Evolutionary conservation across 2,888 invertebrate genomes (phyloP), one percentile per base, ranked within the genome.

Genomic region (Cheilosia scutellata): DNA sequence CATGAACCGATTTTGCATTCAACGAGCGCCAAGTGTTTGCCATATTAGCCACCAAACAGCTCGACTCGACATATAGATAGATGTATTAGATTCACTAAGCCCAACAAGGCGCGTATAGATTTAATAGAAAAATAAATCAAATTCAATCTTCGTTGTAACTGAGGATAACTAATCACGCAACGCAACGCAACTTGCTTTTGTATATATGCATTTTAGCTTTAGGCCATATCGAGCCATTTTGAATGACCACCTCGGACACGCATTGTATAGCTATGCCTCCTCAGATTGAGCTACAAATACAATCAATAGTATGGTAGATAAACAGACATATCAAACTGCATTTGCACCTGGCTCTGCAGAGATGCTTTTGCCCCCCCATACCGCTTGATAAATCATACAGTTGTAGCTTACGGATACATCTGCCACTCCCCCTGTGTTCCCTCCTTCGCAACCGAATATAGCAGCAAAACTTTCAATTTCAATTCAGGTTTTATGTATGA

Each of bases 381-480:
- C 57, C 51, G 62, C 47, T 25, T 79, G 58, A 31, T 60, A 70
- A 62, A 70, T 60, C 75, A 42, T 33, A 58, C 6, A 74, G 51
- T 40, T 49, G 37, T 58, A 29, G 31, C 16, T 16, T 7, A 47
- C 33, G 20, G 20, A 27, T 42, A 4, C 79, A 49, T 20, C 62
- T 31, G 25, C 44, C 31, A 11, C 42, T 16, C 49, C 33, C 33
- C 47, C 20, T 20, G 20, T 20, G 20, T 20, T 20, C 20, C 20
- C 11, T 20, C 44, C 11, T 27, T 11, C 9, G 6, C 71, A 42
- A 20, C 47, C 51, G 31, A 63, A 44, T 60, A 60, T 27, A 58
- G 44, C 68, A 42, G 62, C 57, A 62, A 70, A 83, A 83, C 83
- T 83, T 83, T 79, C 83, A 83, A 83, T 83, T 83, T 83, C 83